Conservation (phyloP, 2,113 vertebrate genomes). For the Mormyrus lacerda region DNA sequence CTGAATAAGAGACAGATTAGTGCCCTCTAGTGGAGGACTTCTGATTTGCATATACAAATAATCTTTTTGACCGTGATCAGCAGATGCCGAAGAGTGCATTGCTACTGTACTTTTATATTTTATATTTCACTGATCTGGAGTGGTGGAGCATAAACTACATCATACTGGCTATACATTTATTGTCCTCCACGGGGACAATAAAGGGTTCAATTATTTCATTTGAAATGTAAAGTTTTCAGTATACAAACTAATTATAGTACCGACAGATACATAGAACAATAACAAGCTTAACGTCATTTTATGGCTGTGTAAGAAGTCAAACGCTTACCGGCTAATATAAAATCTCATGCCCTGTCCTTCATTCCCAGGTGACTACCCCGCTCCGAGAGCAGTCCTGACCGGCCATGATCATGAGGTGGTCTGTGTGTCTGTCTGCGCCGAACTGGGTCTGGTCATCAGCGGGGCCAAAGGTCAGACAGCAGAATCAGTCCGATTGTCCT, state of each 20-base stretch:
- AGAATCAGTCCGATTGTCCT: not conserved
- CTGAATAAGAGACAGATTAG: constrained; percentile 20
- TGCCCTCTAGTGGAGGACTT: constrained; percentile 27
- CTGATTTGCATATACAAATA: not conserved
- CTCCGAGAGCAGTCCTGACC: constrained; percentile 88
- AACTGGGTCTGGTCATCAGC: constrained; percentile 95
- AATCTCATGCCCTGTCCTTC: not conserved
- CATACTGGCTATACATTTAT: no score
- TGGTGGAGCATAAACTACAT: not conserved
- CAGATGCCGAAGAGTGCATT: not conserved
- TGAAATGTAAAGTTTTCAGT: not conserved
- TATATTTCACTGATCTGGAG: not conserved
- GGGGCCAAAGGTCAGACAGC: constrained; percentile 86
- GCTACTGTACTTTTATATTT: not conserved
- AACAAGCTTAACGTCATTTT: not conserved
- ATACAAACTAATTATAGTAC: not conserved
- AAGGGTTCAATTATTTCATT: no score
- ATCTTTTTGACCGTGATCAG: not conserved
- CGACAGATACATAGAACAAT: not conserved
- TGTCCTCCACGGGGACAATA: no score
- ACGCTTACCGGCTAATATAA: not conserved
- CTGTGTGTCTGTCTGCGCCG: constrained; percentile 92
- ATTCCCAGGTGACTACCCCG: constrained; percentile 84
- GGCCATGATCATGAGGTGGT: constrained; percentile 96
- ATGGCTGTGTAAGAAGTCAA: not conserved